Base-by-base conservation (phyloP, 2,888 invertebrate genomes). In the Phaedon cochleariae region DNA sequence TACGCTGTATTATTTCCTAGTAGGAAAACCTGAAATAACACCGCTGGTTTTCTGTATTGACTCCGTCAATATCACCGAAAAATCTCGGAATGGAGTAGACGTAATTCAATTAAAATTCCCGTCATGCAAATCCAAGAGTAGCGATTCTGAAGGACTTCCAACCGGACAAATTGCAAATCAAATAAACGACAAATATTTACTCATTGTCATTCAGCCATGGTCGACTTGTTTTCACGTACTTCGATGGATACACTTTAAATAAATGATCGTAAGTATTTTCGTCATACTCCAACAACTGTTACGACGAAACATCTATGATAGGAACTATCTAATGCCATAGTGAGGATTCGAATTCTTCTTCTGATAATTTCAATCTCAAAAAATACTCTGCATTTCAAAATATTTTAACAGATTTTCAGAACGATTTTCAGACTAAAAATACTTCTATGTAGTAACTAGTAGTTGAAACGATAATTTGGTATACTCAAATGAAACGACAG, bases 121-220 rank as follows among this genome's bases (percentile, higher is more conserved):
- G 21, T 57, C 55, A 57, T 37, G 45, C 22, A 41, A 41, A 57
- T 18, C 55, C 3, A 41, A 41, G 18, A 57, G 55, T 45, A 15
- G 26, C 55, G 26, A 45, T 45, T 57, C 29, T 15, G 22, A 17
- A 55, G 41, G 26, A 26, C 22, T 55, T 26, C 15, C 15, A 57
- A 45, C 45, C 45, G 41, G 15, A 22, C 21, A 26, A 45, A 45
- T 26, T 17, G 22, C 41, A 10, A 21, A 21, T 41, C 26, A 20
- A 29, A 57, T 26, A 49, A 62, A 54, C 29, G 18, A 18, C 54
- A 29, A 62, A 62, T 55, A 48, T 62, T 55, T 54, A 61, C 54
- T 61, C 53, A 61, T 61, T 53, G 54, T 61, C 46, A 53, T 61
- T 61, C 53, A 34, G 12, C 61, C 45, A 46, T 37, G 54, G 18